Conservation (phyloP, 2,888 invertebrate genomes). For the Euspilapteryx auroguttella region DNA sequence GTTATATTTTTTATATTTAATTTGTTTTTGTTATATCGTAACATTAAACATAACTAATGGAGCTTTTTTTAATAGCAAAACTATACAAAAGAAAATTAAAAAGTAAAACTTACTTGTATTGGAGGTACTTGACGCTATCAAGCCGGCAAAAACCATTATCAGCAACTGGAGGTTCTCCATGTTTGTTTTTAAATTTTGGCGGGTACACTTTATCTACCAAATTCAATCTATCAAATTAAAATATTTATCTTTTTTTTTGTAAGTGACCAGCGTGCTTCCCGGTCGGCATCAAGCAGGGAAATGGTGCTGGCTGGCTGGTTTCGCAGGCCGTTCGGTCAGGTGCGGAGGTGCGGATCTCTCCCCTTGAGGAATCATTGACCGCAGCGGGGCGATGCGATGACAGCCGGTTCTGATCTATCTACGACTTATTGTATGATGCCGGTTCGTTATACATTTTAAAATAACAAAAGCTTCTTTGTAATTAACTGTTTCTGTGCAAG, state of each 20-base stretch:
- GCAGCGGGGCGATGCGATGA: slow-evolving; percentile 14
- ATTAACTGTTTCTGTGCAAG: neutral
- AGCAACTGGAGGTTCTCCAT: slow-evolving; percentile 33
- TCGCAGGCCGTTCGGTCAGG: neutral
- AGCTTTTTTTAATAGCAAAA: too few species aligned
- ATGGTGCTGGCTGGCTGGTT: too few species aligned
- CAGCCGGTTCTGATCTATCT: slow-evolving; percentile 4
- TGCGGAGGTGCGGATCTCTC: slow-evolving; percentile 13
- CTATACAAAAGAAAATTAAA: too few species aligned
- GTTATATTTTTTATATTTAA: too few species aligned
- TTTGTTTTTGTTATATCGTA: too few species aligned
- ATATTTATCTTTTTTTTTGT: slow-evolving; percentile 7
- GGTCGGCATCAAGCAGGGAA: slow-evolving; percentile 27
- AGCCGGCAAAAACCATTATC: slow-evolving; percentile 25
- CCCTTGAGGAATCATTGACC: slow-evolving; percentile 25
- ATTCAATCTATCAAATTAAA: neutral
- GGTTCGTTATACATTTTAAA: too few species aligned
- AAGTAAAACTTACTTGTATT: slow-evolving; percentile 39
- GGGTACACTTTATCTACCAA: too few species aligned
- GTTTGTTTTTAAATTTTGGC: too few species aligned
- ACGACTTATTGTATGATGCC: too few species aligned
- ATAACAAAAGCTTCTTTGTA: too few species aligned
- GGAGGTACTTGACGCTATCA: slow-evolving; percentile 27
- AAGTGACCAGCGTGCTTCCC: slow-evolving; percentile 22
- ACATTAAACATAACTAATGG: too few species aligned